These are phyloP conservation scores for Cetonia aurata DNA, from an alignment of 2,888 invertebrate genomes.

Conservation along the genomic window DNA sequence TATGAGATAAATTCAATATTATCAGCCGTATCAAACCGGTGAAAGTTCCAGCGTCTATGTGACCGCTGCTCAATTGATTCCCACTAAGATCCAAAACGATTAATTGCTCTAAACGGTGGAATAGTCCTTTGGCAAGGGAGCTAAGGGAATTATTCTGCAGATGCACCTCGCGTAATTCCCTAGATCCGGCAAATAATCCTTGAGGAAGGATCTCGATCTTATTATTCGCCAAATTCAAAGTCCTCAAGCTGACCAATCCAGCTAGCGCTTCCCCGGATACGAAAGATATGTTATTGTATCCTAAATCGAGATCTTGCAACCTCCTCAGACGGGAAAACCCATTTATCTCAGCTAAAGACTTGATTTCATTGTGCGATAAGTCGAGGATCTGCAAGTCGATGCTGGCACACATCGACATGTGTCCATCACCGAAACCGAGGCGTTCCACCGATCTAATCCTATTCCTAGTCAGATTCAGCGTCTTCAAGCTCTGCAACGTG, in stretches of 20 bases:
- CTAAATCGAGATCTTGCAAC: slow-evolving; percentile 82
- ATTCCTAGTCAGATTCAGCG: slow-evolving; percentile 88
- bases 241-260: slow-evolving; percentile 82
- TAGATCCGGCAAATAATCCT: slow-evolving; percentile 83
- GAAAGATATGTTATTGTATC: slow-evolving; percentile 86
- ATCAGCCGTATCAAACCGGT: slow-evolving; percentile 87
- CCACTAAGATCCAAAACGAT: slow-evolving; percentile 86
- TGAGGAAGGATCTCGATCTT: slow-evolving; percentile 84
- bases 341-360: slow-evolving; percentile 76
- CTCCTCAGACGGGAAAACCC: slow-evolving; percentile 82
- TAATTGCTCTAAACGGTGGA: slow-evolving; percentile 87
- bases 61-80: slow-evolving; percentile 87
- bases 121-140: slow-evolving; percentile 84
- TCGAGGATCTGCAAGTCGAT: slow-evolving; percentile 83
- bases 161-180: slow-evolving; percentile 86
- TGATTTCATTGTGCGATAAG: slow-evolving; percentile 84
- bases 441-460: slow-evolving; percentile 82
- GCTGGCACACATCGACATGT: slow-evolving; percentile 72
- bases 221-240: slow-evolving; percentile 90
- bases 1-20: slow-evolving; percentile 87
- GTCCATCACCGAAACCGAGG: slow-evolving; percentile 73
- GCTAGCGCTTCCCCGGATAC: slow-evolving; percentile 84
- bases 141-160: slow-evolving; percentile 87
- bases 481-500: slow-evolving; percentile 81
- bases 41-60: slow-evolving; percentile 88